Evolutionary conservation across 2,113 vertebrate genomes (phyloP).

Genomic region (Speoplatyrhinus poulsoni): DNA sequence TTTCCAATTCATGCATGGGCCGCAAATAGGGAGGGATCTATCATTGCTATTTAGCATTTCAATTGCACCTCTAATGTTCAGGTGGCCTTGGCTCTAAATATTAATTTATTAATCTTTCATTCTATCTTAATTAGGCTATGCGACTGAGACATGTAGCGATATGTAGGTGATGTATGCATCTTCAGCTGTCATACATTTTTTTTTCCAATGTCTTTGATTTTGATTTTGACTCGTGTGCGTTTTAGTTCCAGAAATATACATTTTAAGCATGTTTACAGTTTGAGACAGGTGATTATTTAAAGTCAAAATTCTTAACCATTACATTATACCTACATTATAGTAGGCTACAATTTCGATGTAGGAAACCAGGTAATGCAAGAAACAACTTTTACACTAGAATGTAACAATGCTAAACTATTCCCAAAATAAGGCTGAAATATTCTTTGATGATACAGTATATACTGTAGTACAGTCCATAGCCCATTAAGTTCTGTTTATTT

Average conservation of each 20-base stretch:
- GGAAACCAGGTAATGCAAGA: neutral
- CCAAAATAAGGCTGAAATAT: neutral
- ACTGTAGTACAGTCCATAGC: neutral
- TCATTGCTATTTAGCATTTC: constrained; percentile 41
- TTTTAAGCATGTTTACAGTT: no score
- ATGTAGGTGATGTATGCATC: no score
- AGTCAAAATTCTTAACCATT: no score
- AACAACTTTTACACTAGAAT: neutral
- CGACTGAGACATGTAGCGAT: no score
- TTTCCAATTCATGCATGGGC: constrained; percentile 25
- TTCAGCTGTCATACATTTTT: neutral
- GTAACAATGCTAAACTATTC: neutral
- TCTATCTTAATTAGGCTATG: no score
- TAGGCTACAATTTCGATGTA: neutral
- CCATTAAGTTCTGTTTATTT: neutral
- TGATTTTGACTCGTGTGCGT: no score
- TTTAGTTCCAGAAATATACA: no score
- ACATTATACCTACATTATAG: no score
- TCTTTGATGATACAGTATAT: neutral
- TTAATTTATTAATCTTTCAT: neutral
- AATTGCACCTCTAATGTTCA: constrained; percentile 33
- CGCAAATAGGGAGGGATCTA: constrained; percentile 1
- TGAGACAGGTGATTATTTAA: no score
- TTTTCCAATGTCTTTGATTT: no score
- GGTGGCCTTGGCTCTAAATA: neutral